These are phyloP conservation scores for Xylota sylvarum DNA, from an alignment of 2,888 invertebrate genomes.

Conservation along the genomic window DNA sequence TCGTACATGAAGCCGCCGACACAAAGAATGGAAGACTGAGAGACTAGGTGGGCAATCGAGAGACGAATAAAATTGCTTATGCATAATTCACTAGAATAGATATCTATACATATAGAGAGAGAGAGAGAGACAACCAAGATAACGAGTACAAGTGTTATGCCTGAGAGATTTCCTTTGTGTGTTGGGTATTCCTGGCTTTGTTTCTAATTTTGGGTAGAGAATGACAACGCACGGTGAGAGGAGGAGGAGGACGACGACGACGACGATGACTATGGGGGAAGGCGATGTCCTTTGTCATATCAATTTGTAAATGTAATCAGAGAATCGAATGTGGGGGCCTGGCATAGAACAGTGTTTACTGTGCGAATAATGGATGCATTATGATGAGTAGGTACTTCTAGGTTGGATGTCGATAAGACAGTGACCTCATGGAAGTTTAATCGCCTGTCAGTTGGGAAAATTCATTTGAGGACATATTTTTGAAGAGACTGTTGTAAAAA, in stretches of 20 bases:
- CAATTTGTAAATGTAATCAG: slow-evolving; percentile 55
- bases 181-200: slow-evolving; percentile 13
- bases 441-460: slow-evolving; percentile 2
- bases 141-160: slow-evolving; percentile 6
- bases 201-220: slow-evolving; percentile 25
- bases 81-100: slow-evolving; percentile 54
- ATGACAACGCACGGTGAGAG: no score
- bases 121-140: neutral
- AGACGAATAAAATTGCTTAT: slow-evolving; percentile 49
- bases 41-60: slow-evolving; percentile 38
- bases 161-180: slow-evolving; percentile 4
- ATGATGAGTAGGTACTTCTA: neutral
- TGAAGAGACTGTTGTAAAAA: neutral
- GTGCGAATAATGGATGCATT: slow-evolving; percentile 45
- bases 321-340: neutral
- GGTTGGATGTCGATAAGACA: slow-evolving; percentile 12
- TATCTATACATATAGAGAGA: neutral
- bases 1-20: no score
- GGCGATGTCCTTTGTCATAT: slow-evolving; percentile 28
- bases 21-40: neutral
- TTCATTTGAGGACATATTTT: neutral
- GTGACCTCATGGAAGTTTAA: slow-evolving; percentile 18
- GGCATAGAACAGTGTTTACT: slow-evolving; percentile 15
- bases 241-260: neutral
- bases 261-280: no score